Base-by-base conservation (phyloP, 1,140 invertebrate genomes). In the Microplitis demolitor region DNA sequence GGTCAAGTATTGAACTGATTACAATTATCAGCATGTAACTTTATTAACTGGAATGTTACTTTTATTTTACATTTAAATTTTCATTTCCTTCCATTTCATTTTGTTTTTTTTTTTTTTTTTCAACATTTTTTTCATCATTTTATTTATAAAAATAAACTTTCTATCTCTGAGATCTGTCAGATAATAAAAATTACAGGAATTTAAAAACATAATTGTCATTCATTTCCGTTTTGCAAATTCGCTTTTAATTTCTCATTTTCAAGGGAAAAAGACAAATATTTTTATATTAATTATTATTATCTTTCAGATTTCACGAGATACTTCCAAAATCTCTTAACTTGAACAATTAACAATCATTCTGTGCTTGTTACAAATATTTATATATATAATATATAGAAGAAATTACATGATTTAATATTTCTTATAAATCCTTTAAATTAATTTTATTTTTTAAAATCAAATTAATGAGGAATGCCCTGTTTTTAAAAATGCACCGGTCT, bases 121-220 rank as follows among this genome's bases (percentile, higher is more conserved):
- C 24, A 24, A 75, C 51, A 78, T 68, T 45, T 74, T 75, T 51
- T 54, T 76, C 68, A 53, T 31, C 72, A 45, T 67, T 69, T 66
- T 75, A 45, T 74, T 80, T 82, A 81, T 70, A 81, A 81, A 80
- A 82, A 82, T 81, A 80, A 82, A 73, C 37, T 80, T 79, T 79
- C 67, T 79, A 77, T 79, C 73, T 75, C 73, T 74, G 76, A 80
- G 75, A 79, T 76, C 79, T 81, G 79, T 76, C 77, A 79, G 74
- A 79, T 72, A 78, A 79, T 79, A 79, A 74, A 80, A 56, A 34
- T 75, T 61, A 68, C 34, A 8, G 37, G 2, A 45, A 45, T 5
- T 45, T 8, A 11, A 45, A 9, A 45, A 6, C 0, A 11, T 3
- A 6, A 3, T 45, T 45, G n/a, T 45, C 6, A 11, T 45, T 45